phyloP scores from a whole-genome alignment of 2,797 vertebrate species.

The Geotrypetes seraphini region DNA sequence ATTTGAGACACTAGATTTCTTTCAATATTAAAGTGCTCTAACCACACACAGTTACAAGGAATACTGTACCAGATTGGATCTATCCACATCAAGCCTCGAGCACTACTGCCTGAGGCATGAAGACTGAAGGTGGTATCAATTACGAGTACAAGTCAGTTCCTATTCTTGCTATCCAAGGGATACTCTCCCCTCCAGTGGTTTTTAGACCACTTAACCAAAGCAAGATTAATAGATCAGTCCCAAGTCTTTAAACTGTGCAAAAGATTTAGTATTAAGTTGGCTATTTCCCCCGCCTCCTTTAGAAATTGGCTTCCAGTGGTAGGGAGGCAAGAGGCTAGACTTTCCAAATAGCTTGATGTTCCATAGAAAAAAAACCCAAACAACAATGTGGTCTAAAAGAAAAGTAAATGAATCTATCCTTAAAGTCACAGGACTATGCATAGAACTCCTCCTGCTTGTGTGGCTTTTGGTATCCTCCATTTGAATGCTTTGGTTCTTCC shows the following conservation, averaged over 20 bases:
- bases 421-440: slow-evolving; percentile 44
- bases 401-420: slow-evolving; percentile 19
- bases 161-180: slow-evolving; percentile 5
- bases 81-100: too few relatives aligned
- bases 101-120: slow-evolving; percentile 12
- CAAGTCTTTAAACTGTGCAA: neutral
- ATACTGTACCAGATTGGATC: too few relatives aligned
- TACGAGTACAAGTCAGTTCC: slow-evolving; percentile 18
- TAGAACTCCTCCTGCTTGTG: slow-evolving; percentile 73
- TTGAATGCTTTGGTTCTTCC: slow-evolving; percentile 57
- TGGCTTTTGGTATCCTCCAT: slow-evolving; percentile 54
- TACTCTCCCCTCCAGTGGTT: slow-evolving; percentile 31
- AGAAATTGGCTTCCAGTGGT: slow-evolving; percentile 3
- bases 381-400: slow-evolving; percentile 37
- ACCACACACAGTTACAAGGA: slow-evolving; percentile 6
- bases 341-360: slow-evolving; percentile 38
- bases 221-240: neutral
- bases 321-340: slow-evolving; percentile 19
- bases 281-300: too few relatives aligned
- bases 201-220: neutral
- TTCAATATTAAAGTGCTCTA: slow-evolving; percentile 49
- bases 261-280: too few relatives aligned
- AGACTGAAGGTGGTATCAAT: slow-evolving; percentile 15
- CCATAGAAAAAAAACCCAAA: slow-evolving; percentile 45
- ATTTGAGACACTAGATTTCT: too few relatives aligned